phyloP scores from a whole-genome alignment of 2,113 vertebrate species.

The Cyprinus carpio region DNA sequence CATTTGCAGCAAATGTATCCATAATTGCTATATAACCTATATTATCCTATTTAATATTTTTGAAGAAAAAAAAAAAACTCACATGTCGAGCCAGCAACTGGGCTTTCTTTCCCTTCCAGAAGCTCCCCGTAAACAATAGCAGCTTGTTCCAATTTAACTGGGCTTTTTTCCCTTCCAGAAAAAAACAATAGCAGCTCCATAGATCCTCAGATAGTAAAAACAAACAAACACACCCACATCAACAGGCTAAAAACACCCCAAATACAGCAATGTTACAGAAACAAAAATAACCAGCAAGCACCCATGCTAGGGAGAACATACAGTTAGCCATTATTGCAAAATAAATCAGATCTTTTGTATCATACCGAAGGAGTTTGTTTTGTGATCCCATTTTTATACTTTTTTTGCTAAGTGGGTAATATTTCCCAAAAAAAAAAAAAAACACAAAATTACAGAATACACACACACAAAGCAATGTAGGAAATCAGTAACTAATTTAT shows the following conservation, averaged over 20 bases:
- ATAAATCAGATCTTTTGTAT: too few relatives aligned
- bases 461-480: neutral
- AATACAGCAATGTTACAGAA: neutral
- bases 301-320: neutral
- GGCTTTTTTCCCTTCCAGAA: slow-evolving; percentile 89
- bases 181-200: slow-evolving; percentile 84
- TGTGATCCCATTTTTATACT: neutral
- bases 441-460: too few relatives aligned
- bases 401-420: neutral
- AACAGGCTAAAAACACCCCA: neutral
- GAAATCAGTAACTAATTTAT: neutral
- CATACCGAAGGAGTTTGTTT: too few relatives aligned
- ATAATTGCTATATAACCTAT: too few relatives aligned
- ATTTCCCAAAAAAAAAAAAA: too few relatives aligned
- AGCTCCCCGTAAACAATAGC: slow-evolving; percentile 87
- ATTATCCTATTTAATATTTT: too few relatives aligned
- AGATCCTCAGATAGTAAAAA: slow-evolving; percentile 81
- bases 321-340: neutral
- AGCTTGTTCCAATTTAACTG: slow-evolving; percentile 89
- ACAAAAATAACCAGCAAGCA: neutral
- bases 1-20: too few relatives aligned
- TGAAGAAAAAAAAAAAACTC: slow-evolving; percentile 62
- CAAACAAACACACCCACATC: neutral
- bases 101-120: slow-evolving; percentile 88
- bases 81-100: slow-evolving; percentile 93